A percentile compares a stretch with the other conserved stretches of the same genome.
Evolutionary conservation across 2,113 vertebrate species (phyloP).

Genomic region (Etheostoma cragini): DNA sequence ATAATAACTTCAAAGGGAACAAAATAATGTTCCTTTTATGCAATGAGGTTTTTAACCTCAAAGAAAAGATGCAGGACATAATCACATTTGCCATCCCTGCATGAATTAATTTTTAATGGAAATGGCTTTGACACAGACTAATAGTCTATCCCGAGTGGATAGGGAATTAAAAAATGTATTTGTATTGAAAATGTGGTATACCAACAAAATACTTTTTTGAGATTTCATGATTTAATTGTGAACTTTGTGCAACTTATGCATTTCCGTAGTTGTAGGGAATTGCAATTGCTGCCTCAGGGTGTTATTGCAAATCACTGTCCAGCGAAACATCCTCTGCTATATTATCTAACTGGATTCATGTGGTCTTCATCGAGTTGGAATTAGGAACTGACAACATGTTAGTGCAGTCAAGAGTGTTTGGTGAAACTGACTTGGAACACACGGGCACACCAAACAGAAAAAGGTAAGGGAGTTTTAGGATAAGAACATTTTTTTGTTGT

Average conservation of each 20-base stretch:
- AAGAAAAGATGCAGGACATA: slow-evolving; percentile 30
- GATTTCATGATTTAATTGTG: not conserved
- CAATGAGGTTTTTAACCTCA: slow-evolving; percentile 40
- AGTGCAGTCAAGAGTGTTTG: not conserved
- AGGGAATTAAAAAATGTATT: not conserved
- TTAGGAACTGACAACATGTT: not conserved
- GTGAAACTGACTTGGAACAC: not conserved
- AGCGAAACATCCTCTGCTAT: not conserved
- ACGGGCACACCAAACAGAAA: not conserved
- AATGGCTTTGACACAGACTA: slow-evolving; percentile 14
- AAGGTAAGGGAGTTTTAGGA: not conserved
- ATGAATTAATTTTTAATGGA: slow-evolving; percentile 45
- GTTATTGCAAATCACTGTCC: not conserved
- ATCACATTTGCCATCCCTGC: slow-evolving; percentile 31
- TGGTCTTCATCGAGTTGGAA: not conserved
- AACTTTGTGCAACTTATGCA: no score
- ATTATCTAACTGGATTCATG: not conserved
- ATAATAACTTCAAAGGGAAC: slow-evolving; percentile 34
- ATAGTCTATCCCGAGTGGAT: not conserved
- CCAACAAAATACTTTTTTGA: not conserved
- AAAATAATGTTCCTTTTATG: slow-evolving; percentile 8
- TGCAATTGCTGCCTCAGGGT: not conserved
- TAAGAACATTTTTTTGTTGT: not conserved
- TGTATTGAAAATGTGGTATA: no score
- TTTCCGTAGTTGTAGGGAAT: no score